These are phyloP conservation scores for Thryonomys swinderianus DNA, from an alignment of 2,113 vertebrate species.

Conservation along the genomic window DNA sequence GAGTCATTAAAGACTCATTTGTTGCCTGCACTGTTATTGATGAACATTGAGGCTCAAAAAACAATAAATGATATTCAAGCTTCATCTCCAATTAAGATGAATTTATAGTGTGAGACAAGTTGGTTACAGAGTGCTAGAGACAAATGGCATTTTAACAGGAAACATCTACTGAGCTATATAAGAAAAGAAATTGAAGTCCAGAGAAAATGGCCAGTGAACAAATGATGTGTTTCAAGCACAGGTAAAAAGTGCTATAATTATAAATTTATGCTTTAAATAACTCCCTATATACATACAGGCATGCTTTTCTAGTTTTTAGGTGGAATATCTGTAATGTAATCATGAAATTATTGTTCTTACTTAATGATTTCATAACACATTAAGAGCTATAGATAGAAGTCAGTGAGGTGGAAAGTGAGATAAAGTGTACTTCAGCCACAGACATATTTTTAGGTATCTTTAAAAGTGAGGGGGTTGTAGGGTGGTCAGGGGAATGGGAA, in stretches of 20 bases:
- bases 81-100: neutral
- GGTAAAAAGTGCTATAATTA: neutral
- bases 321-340: neutral
- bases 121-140: neutral
- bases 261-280: neutral
- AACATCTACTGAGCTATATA: neutral
- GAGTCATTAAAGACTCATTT: neutral
- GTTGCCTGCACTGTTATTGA: neutral
- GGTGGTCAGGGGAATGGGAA: no score
- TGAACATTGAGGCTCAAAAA: neutral
- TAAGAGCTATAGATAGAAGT: neutral
- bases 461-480: no score
- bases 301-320: neutral
- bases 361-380: neutral
- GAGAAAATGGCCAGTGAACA: neutral
- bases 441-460: neutral
- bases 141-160: neutral
- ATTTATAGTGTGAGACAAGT: neutral
- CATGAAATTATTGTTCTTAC: neutral
- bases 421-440: neutral
- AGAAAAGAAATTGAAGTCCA: neutral
- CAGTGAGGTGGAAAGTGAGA: neutral
- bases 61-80: neutral
- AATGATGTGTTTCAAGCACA: neutral
- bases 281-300: neutral